Base-by-base conservation (phyloP, 2,113 vertebrate species). In the Genyomyrus donnyi region DNA sequence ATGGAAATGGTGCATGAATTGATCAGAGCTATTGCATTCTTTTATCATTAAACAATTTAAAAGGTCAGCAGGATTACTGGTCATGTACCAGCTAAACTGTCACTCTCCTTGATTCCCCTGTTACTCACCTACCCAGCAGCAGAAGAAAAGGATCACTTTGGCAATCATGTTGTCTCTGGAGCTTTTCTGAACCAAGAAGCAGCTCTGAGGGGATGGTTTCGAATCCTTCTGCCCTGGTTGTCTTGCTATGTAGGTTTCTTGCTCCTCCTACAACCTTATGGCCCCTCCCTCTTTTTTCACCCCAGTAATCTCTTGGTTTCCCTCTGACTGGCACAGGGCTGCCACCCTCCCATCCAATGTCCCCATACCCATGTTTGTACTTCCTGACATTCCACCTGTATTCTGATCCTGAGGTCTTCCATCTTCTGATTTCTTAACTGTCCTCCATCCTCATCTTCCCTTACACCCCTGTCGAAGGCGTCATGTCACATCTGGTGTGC, bases 111-210 rank as follows among this genome's bases (percentile, higher is more conserved):
- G 27, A 89, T 8, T 77, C 6, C 42, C 85, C 58, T 70, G 0
- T 2, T 15, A 95, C 95, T 94, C 89, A 96, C 95, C 95, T 50
- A 85, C 66, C 88, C 92, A 88, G 80, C 90, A 91, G 91, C 85
- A 93, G 70, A 95, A 15, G 53, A 95, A 77, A 88, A 93, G 3
- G 86, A 92, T 49, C 13, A 21, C 8, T 39, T 91, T 2, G 0
- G 39, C 45, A 8, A 15, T 46, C 94, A 95, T 95, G 9, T 83
- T 80, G 21, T 19, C 70, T 80, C 35, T 62, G 56, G 9, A 45
- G 49, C 27, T 56, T 52, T 56, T 24, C 2, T 49, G 35, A n/a
- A n/a, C 24, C 45, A 19, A 39, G 19, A 7, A 31, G 50, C 49
- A 56, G 24, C 19, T 50, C 21, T 31, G 35, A 49, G 35, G 6